These are phyloP conservation scores for Drosophila macrothrix DNA, from an alignment of 2,888 invertebrate genomes.

Conservation along the genomic window DNA sequence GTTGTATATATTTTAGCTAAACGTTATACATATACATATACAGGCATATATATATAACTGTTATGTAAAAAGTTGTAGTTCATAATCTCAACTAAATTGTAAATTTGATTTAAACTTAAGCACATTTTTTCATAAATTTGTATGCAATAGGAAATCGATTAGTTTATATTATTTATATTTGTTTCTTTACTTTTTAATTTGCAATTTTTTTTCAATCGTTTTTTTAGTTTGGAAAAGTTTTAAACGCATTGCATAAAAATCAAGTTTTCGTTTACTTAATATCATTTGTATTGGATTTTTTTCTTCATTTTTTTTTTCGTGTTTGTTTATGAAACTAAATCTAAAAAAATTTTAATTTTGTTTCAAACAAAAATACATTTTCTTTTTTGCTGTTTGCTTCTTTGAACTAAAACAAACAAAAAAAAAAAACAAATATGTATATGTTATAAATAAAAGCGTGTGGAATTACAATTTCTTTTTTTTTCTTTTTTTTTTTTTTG, in stretches of 20 bases:
- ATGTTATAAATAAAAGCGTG: conserved; percentile 77
- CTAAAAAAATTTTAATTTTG: conserved; percentile 50
- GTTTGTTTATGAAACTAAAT: conserved; percentile 42
- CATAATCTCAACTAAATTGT: conserved; percentile 79
- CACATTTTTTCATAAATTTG: conserved; percentile 75
- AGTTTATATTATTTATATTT: conserved; percentile 25
- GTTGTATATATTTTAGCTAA: conserved; percentile 52
- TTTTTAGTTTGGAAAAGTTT: conserved; percentile 36
- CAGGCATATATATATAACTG: conserved; percentile 29
- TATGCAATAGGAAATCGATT: conserved; percentile 76
- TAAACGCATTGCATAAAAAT: conserved; percentile 55
- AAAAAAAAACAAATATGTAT: conserved; percentile 48
- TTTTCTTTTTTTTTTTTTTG: conserved; percentile 35
- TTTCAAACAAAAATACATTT: conserved; percentile 57
- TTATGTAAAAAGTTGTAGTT: conserved; percentile 62
- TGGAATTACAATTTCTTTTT: conserved; percentile 75
- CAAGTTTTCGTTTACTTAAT: conserved; percentile 52
- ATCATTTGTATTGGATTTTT: conserved; percentile 55
- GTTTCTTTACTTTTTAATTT: conserved; percentile 1
- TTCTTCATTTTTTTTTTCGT: conserved; percentile 10
- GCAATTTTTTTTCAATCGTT: conserved; percentile 20
- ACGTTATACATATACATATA: conserved; percentile 36
- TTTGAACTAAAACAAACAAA: conserved; percentile 47
- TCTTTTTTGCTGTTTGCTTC: conserved; percentile 26
- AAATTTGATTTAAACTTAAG: conserved; percentile 80